Evolutionary conservation across 92 coral and sea anemone genomes (phyloP), one percentile per base, ranked within the genome.

Genomic region (Epizoanthus rinbou): DNA sequence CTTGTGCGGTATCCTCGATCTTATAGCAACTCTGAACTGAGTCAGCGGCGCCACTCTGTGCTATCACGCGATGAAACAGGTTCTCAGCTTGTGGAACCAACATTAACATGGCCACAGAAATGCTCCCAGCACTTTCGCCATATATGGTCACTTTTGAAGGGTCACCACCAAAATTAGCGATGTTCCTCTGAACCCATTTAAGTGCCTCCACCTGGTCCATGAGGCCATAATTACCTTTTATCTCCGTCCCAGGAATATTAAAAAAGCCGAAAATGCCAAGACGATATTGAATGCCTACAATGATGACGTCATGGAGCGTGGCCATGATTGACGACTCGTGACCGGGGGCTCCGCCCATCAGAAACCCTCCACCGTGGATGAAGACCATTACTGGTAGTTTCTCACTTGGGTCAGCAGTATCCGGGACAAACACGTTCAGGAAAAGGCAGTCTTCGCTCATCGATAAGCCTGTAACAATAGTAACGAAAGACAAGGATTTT

Each of bases 241-340:
- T 62, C 1, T 92, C 82, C 39, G 95, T 84, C 14, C 88, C 93
- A 21, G 93, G 95, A 45, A 89, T 57, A 35, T 89, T 89, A 50
- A 92, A 82, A 82, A 89, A 92, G 3, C 95, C 95, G 16, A 92
- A 84, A 6, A 92, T 53, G 2, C 95, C 95, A 19, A 92, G 79
- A 16, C 95, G 95, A 66, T 92, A 92, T 70, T 92, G 90, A 72
- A 89, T 71, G 3, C 91, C 57, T 18, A 92, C 93, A 66, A 89
- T 84, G 31, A 92, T 89, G 89, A 90, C 91, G 75, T 91, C 90
- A 73, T 83, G 37, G 57, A 88, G 70, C 45, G 90, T 74, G 8
- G 91, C 84, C 41, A 91, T 10, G 53, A 88, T 70, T 3, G 87
- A 69, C 13, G 43, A 13, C 17, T 76, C 66, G 33, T 87, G 60